Evolutionary conservation across 2,888 invertebrate species (phyloP), one percentile per base, ranked within the genome.

Genomic region (Drosophila emarginata): DNA sequence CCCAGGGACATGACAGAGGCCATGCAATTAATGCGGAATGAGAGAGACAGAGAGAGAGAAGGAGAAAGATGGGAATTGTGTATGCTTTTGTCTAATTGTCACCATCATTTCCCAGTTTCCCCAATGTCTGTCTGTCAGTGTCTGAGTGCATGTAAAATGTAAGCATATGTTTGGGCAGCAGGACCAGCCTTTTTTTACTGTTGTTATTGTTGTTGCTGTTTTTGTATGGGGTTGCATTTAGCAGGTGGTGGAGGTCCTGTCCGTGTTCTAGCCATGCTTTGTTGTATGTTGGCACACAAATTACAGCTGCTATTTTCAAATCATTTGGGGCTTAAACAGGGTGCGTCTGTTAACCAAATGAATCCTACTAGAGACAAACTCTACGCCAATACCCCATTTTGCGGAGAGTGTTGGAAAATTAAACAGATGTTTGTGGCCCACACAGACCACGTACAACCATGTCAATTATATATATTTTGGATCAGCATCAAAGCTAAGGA

Each of bases 301-400:
- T 84, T 84, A 84, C 86, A 74, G 78, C 78, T 86, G 88, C 74
- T 77, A 78, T 87, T 85, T 76, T 84, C 80, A 84, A 87, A 87
- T 84, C 88, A 87, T 87, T 78, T 82, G 86, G 83, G 83, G 69
- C 70, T 68, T 67, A 57, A 65, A 72, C 72, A 63, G 77, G 72
- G 67, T 75, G 62, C 61, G 86, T 62, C 21, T 36, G 39, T 21
- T 28, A 9, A 28, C 40, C 40, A 18, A 45, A 18, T 45, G 18
- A 26, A 28, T 26, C 52, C 53, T 15, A 18, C 0, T 15, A 28
- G 53, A 32, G 26, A 26, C 26, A 11, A 32, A 32, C 32, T 32
- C 32, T 9, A 11, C 5, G 5, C 28, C 36, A 54, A 18, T 53
- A 65, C 45, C 11, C 45, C 14, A 1, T 21, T 12, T 14, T 2